Base-by-base conservation (phyloP, 2,113 vertebrate species). In the Petrocephalus microphthalmus region DNA sequence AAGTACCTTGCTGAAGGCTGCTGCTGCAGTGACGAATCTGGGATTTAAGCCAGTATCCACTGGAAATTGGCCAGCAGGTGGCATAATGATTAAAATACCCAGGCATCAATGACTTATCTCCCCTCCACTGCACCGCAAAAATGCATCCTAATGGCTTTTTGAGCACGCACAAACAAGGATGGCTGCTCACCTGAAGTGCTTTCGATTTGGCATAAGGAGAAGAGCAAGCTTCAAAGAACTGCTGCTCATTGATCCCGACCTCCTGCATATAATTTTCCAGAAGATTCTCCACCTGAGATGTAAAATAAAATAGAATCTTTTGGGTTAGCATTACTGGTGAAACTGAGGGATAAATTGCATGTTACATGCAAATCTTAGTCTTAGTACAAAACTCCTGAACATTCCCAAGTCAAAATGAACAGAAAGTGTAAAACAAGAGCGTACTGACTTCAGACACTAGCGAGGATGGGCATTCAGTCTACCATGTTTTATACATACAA, bases 171-270 rank as follows among this genome's bases (percentile, higher is more conserved):
- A 86, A 45, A 10, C 33, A 42, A 45, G 3, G 1, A 13, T 2
- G 20, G 8, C 5, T 45, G 7, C 85, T 60, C 93, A 99, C 98
- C 97, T 99, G 97, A 85, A 98, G 95, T 6, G 97, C 95, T 89
- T 94, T 96, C 10, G 97, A 97, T 93, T 96, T 97, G 91, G 97
- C 97, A 91, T 99, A 96, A 22, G 97, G 97, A 93, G 97, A 98
- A 2, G 95, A 95, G 89, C 98, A 99, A 13, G 98, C 97, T 90
- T 96, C 95, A 92, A 99, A 94, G 92, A 99, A 98, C 89, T 98
- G 98, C 92, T 98, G 97, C 92, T 99, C 98, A 87, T 96, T 97
- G 92, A 99, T 98, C 92, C 98, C 98, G 91, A 99, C 97, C 92
- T 99, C 98, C 93, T 97, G 96, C 94, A 99, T 97, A 90, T 97